Evolutionary conservation across 23 tunicate species (phyloP).

Genomic region (Ciona savignyi): DNA sequence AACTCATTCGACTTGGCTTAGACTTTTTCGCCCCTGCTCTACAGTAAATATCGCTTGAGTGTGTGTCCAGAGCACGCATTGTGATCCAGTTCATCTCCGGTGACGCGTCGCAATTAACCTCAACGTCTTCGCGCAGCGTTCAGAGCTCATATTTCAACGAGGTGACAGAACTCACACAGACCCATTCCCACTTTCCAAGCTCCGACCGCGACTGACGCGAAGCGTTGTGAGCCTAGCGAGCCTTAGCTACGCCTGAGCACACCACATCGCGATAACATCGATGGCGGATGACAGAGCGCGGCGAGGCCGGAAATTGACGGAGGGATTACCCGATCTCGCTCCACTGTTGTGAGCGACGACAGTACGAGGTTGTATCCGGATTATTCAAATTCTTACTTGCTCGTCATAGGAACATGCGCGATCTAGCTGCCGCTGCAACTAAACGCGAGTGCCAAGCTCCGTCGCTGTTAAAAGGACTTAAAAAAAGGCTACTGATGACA

Average conservation of each 20-base stretch:
- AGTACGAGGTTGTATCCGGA: not conserved
- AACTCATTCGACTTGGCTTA: too few species aligned
- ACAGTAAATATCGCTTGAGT: too few species aligned
- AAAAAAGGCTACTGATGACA: not conserved
- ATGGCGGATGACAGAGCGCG: conserved; percentile 1
- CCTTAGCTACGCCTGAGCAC: not conserved
- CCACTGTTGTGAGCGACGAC: not conserved
- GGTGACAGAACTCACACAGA: not conserved
- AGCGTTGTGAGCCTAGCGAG: not conserved
- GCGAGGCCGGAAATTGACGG: conserved; percentile 25
- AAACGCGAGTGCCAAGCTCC: too few species aligned
- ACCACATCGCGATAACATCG: conserved; percentile 1
- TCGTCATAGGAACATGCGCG: too few species aligned
- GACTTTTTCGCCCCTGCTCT: too few species aligned
- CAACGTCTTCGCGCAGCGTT: not conserved
- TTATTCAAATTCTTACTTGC: not conserved
- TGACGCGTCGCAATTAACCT: not conserved
- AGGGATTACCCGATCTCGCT: conserved; percentile 16
- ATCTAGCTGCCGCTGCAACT: too few species aligned
- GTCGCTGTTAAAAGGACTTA: too few species aligned
- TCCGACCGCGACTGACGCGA: not conserved
- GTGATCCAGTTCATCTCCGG: not conserved
- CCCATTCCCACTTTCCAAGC: not conserved
- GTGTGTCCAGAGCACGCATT: not conserved
- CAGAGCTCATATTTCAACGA: not conserved